These are phyloP conservation scores for Scolopax mira DNA, from an alignment of 2,113 vertebrate genomes.

Conservation along the genomic window DNA sequence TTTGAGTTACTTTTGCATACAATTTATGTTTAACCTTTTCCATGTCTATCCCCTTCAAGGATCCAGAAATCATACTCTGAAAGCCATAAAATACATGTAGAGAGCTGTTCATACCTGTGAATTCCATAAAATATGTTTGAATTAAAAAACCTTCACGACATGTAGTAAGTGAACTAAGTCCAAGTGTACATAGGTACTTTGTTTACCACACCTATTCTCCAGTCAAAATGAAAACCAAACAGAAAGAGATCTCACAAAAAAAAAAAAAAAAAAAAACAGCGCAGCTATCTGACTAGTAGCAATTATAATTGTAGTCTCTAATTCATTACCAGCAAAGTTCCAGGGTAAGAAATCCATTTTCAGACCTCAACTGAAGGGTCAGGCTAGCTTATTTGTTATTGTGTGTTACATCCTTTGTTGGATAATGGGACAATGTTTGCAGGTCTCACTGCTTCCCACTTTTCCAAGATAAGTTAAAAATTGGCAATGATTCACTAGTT, in stretches of 20 bases:
- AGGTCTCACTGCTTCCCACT: neutral
- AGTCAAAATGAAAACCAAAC: neutral
- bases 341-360: neutral
- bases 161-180: neutral
- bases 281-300: neutral
- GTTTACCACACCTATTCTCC: neutral
- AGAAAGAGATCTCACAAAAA: neutral
- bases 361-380: neutral
- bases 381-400: neutral
- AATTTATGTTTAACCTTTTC: neutral
- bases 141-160: neutral
- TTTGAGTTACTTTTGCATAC: neutral
- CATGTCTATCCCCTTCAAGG: neutral
- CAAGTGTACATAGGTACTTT: accelerated
- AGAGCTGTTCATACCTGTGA: neutral
- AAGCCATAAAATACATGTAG: neutral
- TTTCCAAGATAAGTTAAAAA: constrained; percentile 8
- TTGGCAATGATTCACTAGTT: neutral
- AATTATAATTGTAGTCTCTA: neutral
- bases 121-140: neutral
- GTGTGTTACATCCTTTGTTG: neutral
- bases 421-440: neutral
- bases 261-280: neutral
- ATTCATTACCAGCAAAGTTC: neutral
- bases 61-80: neutral